Evolutionary conservation across 2,888 invertebrate species (phyloP).

Genomic region (Spodoptera littoralis): DNA sequence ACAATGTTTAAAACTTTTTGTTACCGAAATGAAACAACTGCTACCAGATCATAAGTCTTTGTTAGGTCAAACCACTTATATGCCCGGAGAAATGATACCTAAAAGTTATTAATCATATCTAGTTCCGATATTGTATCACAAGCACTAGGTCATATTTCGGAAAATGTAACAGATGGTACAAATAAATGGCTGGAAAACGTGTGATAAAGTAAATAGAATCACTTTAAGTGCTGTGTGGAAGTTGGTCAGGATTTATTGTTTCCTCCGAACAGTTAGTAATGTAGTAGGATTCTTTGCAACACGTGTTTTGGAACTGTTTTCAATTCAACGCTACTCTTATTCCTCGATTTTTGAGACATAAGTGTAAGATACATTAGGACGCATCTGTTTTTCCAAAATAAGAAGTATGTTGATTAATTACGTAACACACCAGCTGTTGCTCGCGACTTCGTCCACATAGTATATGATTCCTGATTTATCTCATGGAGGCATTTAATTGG

Average conservation of each 20-base stretch:
- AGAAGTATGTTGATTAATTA: too few species aligned
- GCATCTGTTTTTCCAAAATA: too few species aligned
- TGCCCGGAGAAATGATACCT: background rate
- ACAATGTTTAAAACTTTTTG: too few species aligned
- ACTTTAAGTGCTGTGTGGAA: constrained; percentile 34
- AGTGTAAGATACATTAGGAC: too few species aligned
- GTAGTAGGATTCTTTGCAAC: constrained; percentile 25
- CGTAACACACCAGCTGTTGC: too few species aligned
- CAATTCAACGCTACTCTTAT: too few species aligned
- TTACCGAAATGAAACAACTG: too few species aligned
- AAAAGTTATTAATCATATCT: constrained; percentile 6
- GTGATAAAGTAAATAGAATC: constrained; percentile 35
- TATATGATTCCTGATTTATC: too few species aligned
- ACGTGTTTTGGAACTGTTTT: constrained; percentile 25
- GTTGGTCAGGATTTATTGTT: constrained; percentile 43
- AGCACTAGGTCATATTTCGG: constrained; percentile 8
- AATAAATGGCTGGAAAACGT: constrained; percentile 55
- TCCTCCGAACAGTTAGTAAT: constrained; percentile 23
- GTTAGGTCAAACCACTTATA: too few species aligned
- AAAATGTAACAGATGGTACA: constrained; percentile 27
- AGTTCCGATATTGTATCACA: constrained; percentile 2
- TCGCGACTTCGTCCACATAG: too few species aligned
- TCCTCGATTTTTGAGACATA: too few species aligned
- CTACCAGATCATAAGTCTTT: background rate
- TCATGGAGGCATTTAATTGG: too few species aligned